Conservation (phyloP, 2,888 invertebrate genomes). For the Amiota minor region DNA sequence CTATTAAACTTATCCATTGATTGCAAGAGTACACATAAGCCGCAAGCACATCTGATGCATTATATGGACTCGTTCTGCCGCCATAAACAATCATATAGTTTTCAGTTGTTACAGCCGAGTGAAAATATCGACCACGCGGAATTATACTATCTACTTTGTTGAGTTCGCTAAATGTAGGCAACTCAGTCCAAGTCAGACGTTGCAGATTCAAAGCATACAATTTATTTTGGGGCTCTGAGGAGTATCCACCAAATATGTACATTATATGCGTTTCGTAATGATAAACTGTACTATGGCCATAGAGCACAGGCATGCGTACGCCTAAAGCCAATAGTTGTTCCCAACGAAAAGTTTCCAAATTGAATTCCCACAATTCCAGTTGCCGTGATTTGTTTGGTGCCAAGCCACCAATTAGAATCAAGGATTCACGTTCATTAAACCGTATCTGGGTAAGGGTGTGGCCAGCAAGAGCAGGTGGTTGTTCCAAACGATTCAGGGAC, state of each 20-base stretch:
- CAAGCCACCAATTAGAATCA: slow-evolving; percentile 91
- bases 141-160: slow-evolving; percentile 76
- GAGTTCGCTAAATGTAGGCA: slow-evolving; percentile 81
- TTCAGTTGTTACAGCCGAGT: slow-evolving; percentile 90
- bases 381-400: slow-evolving; percentile 74
- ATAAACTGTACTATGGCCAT: slow-evolving; percentile 92
- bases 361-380: slow-evolving; percentile 85
- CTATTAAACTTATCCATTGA: slow-evolving; percentile 85
- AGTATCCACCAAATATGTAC: slow-evolving; percentile 93
- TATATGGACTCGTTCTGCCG: slow-evolving; percentile 84
- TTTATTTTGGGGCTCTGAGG: slow-evolving; percentile 81
- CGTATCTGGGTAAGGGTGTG: slow-evolving; percentile 89
- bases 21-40: slow-evolving; percentile 93
- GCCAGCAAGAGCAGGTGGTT: slow-evolving; percentile 87
- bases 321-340: slow-evolving; percentile 80
- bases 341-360: slow-evolving; percentile 84
- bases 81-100: slow-evolving; percentile 94
- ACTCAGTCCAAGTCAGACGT: slow-evolving; percentile 84
- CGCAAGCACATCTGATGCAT: slow-evolving; percentile 83
- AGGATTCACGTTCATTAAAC: slow-evolving; percentile 81
- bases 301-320: slow-evolving; percentile 80
- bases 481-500: slow-evolving; percentile 64
- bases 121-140: slow-evolving; percentile 87
- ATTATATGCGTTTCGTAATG: slow-evolving; percentile 86
- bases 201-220: slow-evolving; percentile 83